A percentile compares a stretch with the other conserved stretches of the same genome.
Conservation (phyloP, 92 coral and sea anemone species). For the Palythoa caribaeorum region DNA sequence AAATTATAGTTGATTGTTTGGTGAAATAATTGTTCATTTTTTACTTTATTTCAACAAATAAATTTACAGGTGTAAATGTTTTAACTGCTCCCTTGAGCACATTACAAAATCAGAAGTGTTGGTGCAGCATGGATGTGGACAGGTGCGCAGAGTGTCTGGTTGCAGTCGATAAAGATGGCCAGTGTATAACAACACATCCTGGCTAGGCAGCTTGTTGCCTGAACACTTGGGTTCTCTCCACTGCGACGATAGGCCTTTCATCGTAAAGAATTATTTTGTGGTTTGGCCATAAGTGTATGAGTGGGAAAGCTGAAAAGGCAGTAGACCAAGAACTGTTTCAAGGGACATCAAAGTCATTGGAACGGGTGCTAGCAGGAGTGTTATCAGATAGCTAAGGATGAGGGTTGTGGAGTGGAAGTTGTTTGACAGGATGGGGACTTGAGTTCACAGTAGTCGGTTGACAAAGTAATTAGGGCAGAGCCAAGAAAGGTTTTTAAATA, state of each 20-base stretch:
- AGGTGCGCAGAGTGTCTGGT: constrained; percentile 37
- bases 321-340: not conserved
- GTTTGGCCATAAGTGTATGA: not conserved
- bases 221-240: constrained; percentile 47
- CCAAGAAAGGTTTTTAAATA: constrained; percentile 47
- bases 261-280: not conserved
- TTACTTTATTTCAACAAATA: constrained; percentile 1
- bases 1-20: no score
- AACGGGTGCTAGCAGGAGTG: constrained; percentile 42
- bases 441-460: constrained; percentile 49
- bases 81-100: no score
- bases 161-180: constrained; percentile 25
- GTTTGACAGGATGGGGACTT: constrained; percentile 64
- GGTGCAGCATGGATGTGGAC: constrained; percentile 39
- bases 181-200: constrained; percentile 51
- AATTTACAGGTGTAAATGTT: no score
- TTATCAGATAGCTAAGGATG: constrained; percentile 38
- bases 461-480: constrained; percentile 32
- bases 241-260: no score
- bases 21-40: not conserved
- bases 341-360: not conserved
- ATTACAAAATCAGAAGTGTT: no score
- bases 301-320: not conserved
- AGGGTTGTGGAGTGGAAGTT: constrained; percentile 48
- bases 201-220: constrained; percentile 52